Percentiles rank a stretch among this genome's conserved stretches.
Conservation (phyloP, 2,113 vertebrate species). For the Cyprinodon tularosa region DNA sequence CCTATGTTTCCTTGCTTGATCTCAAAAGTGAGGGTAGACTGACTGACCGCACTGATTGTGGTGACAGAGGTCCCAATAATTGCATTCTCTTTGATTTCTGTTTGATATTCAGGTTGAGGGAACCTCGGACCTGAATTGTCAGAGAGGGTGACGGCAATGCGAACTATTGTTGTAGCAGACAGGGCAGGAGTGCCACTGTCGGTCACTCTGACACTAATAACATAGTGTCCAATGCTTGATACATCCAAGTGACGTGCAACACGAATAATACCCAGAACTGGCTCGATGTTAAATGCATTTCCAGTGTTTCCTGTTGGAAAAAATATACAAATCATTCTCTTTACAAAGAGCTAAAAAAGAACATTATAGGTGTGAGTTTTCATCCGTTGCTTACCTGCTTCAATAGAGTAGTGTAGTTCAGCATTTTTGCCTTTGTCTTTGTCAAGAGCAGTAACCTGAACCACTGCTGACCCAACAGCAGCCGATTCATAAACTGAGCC, state of each 20-base stretch:
- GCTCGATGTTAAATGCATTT: conserved; percentile 91
- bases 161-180: conserved; percentile 89
- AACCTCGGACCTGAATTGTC: conserved; percentile 95
- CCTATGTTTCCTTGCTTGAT: conserved; percentile 87
- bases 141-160: conserved; percentile 90
- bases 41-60: conserved; percentile 89
- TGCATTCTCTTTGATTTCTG: conserved; percentile 89
- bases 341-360: background rate
- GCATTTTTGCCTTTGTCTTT: conserved; percentile 97
- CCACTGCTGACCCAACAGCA: conserved; percentile 92
- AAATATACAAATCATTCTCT: background rate
- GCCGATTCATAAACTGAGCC: conserved; percentile 94
- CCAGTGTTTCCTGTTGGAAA: conserved; percentile 87
- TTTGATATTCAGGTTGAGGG: conserved; percentile 89
- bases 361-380: background rate
- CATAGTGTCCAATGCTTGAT: conserved; percentile 88
- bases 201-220: conserved; percentile 89
- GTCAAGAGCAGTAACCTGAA: conserved; percentile 94
- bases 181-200: conserved; percentile 90
- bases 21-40: conserved; percentile 92
- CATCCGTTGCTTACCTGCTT: conserved; percentile 85
- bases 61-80: conserved; percentile 89
- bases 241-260: conserved; percentile 91
- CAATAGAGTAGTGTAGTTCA: conserved; percentile 90
- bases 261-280: conserved; percentile 91